Base-by-base conservation (phyloP, 2,113 vertebrate genomes). In the Tinamus guttatus region DNA sequence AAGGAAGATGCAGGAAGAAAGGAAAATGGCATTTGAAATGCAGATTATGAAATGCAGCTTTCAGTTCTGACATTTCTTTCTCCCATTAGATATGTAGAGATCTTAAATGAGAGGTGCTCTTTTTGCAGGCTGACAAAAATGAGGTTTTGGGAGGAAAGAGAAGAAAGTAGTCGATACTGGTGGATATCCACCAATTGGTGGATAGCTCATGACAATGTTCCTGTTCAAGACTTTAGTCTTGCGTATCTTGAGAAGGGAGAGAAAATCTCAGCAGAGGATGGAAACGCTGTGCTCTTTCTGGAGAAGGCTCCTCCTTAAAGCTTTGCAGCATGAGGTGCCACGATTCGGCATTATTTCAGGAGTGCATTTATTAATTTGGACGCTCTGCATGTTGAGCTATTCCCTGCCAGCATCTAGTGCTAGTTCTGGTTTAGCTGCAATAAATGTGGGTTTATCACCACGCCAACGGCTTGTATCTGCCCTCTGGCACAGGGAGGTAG, bases 31-130 rank as follows among this genome's bases (percentile, higher is more conserved):
- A 32, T 32, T 32, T 58, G 20, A 10, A 91, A 81, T 45, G n/a
- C 8, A 84, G 82, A 38, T 25, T 75, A 75, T 75, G 64, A 86
- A 77, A 74, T 12, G 49, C 68, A 5, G 36, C 49, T 91, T 87
- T 87, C 2, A 24, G 87, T 90, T 92, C 56, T 75, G 41, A 25
- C 12, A 18, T 62, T 94, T 92, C 60, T 95, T 76, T 27, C 83
- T 87, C 32, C 27, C 2, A 1, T 75, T 64, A 78, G 30, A 60
- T 59, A 13, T 6, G 56, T 69, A 51, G 65, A 78, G 38, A 47
- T 78, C 93, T 92, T 84, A 14, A 90, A 81, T 52, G 14, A 60
- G 58, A 78, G 49, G 27, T 22, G 13, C 6, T 11, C 22, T 87
- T 87, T 81, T 87, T 62, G 47, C 20, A 43, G 38, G 5, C 20